Evolutionary conservation across 2,888 invertebrate species (phyloP), one percentile per base, ranked within the genome.

Genomic region (Thereva unica): DNA sequence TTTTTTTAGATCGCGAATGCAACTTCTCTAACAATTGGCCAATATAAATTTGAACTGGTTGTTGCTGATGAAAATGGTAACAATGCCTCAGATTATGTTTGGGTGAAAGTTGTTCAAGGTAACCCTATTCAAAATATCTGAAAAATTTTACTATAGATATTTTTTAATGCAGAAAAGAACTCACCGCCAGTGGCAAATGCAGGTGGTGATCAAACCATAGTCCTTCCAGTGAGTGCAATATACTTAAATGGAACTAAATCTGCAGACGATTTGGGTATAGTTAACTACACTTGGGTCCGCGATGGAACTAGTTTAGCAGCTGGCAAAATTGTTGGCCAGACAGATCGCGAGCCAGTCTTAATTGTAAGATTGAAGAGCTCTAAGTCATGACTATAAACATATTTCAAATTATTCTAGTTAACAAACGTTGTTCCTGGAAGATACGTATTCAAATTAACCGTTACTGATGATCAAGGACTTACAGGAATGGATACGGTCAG

Each of bases 361-460:
- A 88, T 91, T 82, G 84, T 92, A 75, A 83, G 81, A 5, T 61
- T 34, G 9, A 53, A 35, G 35, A 5, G 44, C 38, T 54, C 55
- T 44, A 34, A 34, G 38, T 67, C 47, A 38, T 53, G 53, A 9
- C 40, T 56, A 45, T 8, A 50, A n/a, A 6, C 44, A 23, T 8
- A 12, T 66, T 49, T n/a, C 34, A 57, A 53, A 65, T 55, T 37
- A 12, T 71, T 78, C 10, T 76, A 90, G 90, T 79, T 93, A 41
- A 88, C 91, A n/a, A 90, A 93, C 78, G 84, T 95, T 64, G 90
- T 93, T 55, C 87, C 91, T 3, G 97, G 96, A 0, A 86, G 90
- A 71, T 97, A 96, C 77, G 87, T 93, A 2, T 96, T 95, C 76
- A 90, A 89, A 75, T 82, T 97, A 67, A 91, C 90, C n/a, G 95